These are phyloP conservation scores for Eupsilia transversa DNA, from an alignment of 2,888 invertebrate genomes.

Conservation along the genomic window DNA sequence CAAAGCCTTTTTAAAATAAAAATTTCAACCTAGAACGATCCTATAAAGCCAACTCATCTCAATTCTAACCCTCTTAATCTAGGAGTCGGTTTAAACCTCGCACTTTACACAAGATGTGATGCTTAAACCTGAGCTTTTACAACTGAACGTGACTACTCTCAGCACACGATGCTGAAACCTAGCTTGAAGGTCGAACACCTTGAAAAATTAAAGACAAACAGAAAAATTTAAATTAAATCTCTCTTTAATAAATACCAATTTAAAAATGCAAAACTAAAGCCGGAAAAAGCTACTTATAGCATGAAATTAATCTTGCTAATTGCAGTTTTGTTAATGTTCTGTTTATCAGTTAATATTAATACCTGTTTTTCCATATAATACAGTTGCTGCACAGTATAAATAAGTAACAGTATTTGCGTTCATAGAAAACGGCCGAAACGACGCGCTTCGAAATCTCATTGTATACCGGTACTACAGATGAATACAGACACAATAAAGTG, in stretches of 20 bases:
- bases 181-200: constrained; percentile 30
- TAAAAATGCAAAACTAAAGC: neutral
- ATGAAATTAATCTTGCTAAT: constrained; percentile 11
- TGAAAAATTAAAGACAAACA: neutral
- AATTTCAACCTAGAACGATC: constrained; percentile 30
- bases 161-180: neutral
- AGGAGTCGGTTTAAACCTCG: constrained; percentile 16
- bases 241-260: neutral
- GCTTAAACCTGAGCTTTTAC: constrained; percentile 42
- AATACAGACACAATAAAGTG: too few species aligned
- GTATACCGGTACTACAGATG: too few species aligned
- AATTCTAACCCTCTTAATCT: constrained; percentile 39
- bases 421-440: too few species aligned
- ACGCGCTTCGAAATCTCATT: too few species aligned
- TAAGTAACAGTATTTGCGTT: too few species aligned
- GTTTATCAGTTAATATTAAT: constrained; percentile 12
- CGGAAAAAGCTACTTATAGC: neutral
- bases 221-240: constrained; percentile 2
- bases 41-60: constrained; percentile 34
- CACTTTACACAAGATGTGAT: constrained; percentile 36
- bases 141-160: constrained; percentile 45
- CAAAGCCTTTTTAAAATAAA: constrained; percentile 19
- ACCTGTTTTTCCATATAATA: neutral
- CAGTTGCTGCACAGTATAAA: neutral
- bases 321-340: constrained; percentile 9